Percentiles rank a stretch among this genome's conserved stretches.
Conservation (phyloP, 2,888 invertebrate species). For the Steinernema carpocapsae region DNA sequence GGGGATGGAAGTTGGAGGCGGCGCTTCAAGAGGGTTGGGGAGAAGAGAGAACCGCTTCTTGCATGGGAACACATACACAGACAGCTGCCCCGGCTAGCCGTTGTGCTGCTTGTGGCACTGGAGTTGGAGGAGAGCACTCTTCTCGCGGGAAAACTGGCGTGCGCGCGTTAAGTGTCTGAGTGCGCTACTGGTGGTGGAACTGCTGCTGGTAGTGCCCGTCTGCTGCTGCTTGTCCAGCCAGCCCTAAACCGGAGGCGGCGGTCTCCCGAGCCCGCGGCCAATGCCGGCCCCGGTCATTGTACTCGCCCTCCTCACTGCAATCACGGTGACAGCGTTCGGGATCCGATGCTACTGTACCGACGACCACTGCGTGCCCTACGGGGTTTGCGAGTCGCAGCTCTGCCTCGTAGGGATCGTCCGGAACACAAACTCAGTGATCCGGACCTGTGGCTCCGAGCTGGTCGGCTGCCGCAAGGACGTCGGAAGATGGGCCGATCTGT, state of each 20-base stretch:
- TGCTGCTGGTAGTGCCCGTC: conserved; percentile 2
- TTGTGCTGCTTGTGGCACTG: conserved; percentile 33
- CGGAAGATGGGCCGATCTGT: conserved; percentile 66
- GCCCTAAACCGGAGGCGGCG: not conserved
- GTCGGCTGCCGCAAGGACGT: conserved; percentile 52
- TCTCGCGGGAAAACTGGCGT: conserved; percentile 35
- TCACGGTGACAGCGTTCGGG: conserved; percentile 29
- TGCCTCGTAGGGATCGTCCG: conserved; percentile 63
- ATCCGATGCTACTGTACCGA: conserved; percentile 58
- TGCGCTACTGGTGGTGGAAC: conserved; percentile 29
- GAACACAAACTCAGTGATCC: conserved; percentile 44
- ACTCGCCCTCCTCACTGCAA: conserved; percentile 31
- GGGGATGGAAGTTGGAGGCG: conserved; percentile 33
- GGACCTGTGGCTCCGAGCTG: conserved; percentile 53
- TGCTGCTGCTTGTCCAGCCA: conserved; percentile 31
- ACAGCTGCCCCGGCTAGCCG: conserved; percentile 33
- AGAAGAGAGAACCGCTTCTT: conserved; percentile 34
- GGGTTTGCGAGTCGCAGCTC: conserved; percentile 64
- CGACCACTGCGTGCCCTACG: conserved; percentile 65
- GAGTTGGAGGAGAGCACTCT: conserved; percentile 22
- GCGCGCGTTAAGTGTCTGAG: conserved; percentile 33
- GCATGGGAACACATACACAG: conserved; percentile 34
- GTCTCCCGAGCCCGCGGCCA: conserved; percentile 18
- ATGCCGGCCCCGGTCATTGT: conserved; percentile 33
- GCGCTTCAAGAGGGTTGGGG: conserved; percentile 23